These are phyloP conservation scores for Monochamus saltuarius DNA, from an alignment of 1,140 invertebrate species.

Conservation along the genomic window DNA sequence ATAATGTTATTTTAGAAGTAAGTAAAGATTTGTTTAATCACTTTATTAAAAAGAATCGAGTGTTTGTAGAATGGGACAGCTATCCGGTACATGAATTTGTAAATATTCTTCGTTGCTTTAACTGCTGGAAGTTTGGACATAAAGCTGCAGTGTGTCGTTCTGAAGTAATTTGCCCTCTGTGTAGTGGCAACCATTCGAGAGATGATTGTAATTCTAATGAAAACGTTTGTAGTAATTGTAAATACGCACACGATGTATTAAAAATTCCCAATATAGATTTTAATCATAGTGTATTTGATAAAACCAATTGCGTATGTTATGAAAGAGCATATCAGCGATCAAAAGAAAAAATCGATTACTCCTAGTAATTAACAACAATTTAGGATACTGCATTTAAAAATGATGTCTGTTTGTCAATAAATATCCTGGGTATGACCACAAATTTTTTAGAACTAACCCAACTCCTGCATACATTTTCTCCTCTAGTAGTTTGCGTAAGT, in stretches of 20 bases:
- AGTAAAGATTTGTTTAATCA: constrained; percentile 1
- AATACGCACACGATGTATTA: constrained; percentile 6
- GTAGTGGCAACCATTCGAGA: constrained; percentile 2
- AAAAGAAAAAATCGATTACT: too few species aligned
- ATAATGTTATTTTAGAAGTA: constrained; percentile 10
- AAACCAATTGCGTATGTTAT: background rate
- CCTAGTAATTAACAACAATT: background rate
- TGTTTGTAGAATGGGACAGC: constrained; percentile 14
- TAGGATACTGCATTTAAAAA: background rate
- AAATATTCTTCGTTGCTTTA: constrained; percentile 14
- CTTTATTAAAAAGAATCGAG: constrained; percentile 1
- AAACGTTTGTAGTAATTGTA: constrained; percentile 18
- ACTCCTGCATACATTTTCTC: too few species aligned
- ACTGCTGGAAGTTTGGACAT: constrained; percentile 22
- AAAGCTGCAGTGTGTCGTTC: constrained; percentile 1
- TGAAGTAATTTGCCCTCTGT: constrained; percentile 9
- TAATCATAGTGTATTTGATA: constrained; percentile 11
- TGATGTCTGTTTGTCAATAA: constrained; percentile 1
- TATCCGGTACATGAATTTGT: constrained; percentile 8
- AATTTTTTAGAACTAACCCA: too few species aligned
- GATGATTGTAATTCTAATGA: background rate
- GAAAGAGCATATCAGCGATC: too few species aligned
- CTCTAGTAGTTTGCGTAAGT: too few species aligned
- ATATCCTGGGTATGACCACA: too few species aligned
- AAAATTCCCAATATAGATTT: constrained; percentile 8